These are phyloP conservation scores for Dasypogon diadema DNA, from an alignment of 2,888 invertebrate species.

Conservation along the genomic window DNA sequence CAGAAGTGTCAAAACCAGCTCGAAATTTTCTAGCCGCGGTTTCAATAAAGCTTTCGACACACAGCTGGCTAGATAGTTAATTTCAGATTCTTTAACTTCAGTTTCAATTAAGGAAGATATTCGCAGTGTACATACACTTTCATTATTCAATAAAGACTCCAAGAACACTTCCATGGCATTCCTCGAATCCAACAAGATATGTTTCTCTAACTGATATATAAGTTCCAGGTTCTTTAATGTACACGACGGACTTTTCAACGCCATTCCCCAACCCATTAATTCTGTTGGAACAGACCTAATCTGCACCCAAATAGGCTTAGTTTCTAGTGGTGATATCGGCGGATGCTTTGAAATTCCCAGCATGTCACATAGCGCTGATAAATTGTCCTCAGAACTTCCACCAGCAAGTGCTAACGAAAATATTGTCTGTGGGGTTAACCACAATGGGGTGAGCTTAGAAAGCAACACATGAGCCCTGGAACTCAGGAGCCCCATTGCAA, in stretches of 20 bases:
- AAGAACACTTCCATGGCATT: slow-evolving; percentile 70
- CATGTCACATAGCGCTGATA: slow-evolving; percentile 70
- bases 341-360: slow-evolving; percentile 69
- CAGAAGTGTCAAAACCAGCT: slow-evolving; percentile 71
- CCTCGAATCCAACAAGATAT: slow-evolving; percentile 62
- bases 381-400: slow-evolving; percentile 70
- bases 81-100: slow-evolving; percentile 70
- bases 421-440: slow-evolving; percentile 70
- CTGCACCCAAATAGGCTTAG: slow-evolving; percentile 63
- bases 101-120: slow-evolving; percentile 71
- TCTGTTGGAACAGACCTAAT: slow-evolving; percentile 69
- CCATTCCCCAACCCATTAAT: slow-evolving; percentile 71
- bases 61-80: slow-evolving; percentile 69
- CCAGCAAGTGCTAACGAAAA: slow-evolving; percentile 71
- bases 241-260: slow-evolving; percentile 69
- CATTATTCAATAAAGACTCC: slow-evolving; percentile 70
- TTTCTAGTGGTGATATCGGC: slow-evolving; percentile 65
- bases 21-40: slow-evolving; percentile 70
- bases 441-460: slow-evolving; percentile 70
- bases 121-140: slow-evolving; percentile 70
- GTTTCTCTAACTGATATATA: slow-evolving; percentile 70
- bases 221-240: slow-evolving; percentile 70
- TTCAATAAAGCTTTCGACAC: slow-evolving; percentile 69
- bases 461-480: slow-evolving; percentile 70
- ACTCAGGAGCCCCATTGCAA: slow-evolving; percentile 70